Evolutionary conservation across 2,888 invertebrate species (phyloP).

Genomic region (Xanthorhoe spadicearia): DNA sequence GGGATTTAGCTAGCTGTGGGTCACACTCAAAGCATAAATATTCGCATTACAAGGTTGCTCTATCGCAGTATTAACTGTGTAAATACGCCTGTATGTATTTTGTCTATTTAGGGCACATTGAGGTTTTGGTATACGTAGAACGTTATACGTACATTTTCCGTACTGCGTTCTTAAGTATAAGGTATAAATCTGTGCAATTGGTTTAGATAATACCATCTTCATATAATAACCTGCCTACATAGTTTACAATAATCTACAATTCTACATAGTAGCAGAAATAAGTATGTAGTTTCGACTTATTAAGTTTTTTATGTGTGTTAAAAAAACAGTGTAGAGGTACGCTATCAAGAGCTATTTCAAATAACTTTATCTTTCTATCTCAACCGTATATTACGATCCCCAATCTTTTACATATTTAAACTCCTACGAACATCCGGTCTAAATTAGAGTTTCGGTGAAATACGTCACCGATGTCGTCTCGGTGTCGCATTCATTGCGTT

Average conservation of each 20-base stretch:
- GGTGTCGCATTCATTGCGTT: conserved; percentile 38
- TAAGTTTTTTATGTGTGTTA: no score
- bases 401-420: conserved; percentile 16
- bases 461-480: conserved; percentile 33
- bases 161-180: neutral
- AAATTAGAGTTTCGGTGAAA: conserved; percentile 38
- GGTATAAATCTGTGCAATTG: no score
- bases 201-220: no score
- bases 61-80: conserved; percentile 2
- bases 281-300: no score
- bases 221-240: no score
- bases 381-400: conserved; percentile 9
- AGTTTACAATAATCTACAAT: no score
- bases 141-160: conserved; percentile 4
- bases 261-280: no score
- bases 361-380: neutral
- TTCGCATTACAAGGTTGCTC: conserved; percentile 1
- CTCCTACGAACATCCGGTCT: conserved; percentile 35
- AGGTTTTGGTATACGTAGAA: conserved; percentile 20
- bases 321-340: no score
- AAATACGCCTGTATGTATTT: conserved; percentile 6
- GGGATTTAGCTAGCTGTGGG: neutral
- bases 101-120: conserved; percentile 24
- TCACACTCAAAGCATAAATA: neutral
- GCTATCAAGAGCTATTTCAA: neutral